A percentile compares a stretch with the other conserved stretches of the same genome.
Conservation (phyloP, 2,797 vertebrate species). For the Ammospiza maritima region DNA sequence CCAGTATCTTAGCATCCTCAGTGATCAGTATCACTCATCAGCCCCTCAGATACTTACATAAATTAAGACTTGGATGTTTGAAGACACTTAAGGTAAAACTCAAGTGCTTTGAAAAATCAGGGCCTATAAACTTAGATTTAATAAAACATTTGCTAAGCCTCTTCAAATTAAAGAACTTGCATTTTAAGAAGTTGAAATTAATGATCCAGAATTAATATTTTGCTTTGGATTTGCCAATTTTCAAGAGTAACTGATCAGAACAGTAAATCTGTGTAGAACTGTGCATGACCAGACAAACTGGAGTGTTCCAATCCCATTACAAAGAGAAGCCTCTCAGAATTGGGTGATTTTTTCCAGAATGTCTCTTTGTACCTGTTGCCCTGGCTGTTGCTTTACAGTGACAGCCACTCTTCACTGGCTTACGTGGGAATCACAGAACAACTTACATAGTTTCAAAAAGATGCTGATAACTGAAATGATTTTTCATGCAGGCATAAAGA, state of each 20-base stretch:
- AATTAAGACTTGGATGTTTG: neutral
- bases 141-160: neutral
- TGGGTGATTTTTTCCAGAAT: neutral
- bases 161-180: neutral
- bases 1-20: neutral
- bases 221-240: neutral
- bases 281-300: neutral
- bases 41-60: neutral
- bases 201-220: neutral
- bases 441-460: neutral
- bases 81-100: neutral
- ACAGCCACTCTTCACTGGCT: neutral
- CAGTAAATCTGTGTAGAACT: neutral
- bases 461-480: neutral
- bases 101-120: neutral
- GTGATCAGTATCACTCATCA: neutral
- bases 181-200: neutral
- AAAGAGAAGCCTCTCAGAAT: neutral
- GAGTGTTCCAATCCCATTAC: neutral
- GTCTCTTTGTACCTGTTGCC: fast-evolving
- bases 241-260: neutral
- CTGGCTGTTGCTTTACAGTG: neutral
- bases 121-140: neutral
- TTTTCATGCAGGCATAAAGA: neutral
- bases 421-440: fast-evolving